These are phyloP conservation scores for Tipula vernalis DNA, from an alignment of 2,888 invertebrate species.

Conservation along the genomic window DNA sequence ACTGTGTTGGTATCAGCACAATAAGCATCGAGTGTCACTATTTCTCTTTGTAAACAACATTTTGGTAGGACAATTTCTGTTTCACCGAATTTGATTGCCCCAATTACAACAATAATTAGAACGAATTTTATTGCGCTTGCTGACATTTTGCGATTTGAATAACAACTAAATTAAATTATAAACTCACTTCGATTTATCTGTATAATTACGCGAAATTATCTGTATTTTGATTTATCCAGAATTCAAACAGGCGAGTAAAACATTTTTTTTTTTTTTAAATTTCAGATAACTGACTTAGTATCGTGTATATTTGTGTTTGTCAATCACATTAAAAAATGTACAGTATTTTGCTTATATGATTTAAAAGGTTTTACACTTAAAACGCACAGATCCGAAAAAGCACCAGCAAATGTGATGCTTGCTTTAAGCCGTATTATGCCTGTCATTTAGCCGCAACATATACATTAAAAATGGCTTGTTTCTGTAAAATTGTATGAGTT, in stretches of 20 bases:
- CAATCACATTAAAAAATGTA: too few relatives aligned
- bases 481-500: too few relatives aligned
- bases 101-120: not conserved
- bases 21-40: not conserved
- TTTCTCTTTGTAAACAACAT: not conserved
- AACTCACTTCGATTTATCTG: not conserved
- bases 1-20: not conserved
- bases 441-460: too few relatives aligned
- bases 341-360: too few relatives aligned
- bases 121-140: not conserved
- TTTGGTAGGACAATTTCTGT: not conserved
- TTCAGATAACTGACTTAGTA: too few relatives aligned
- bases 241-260: not conserved
- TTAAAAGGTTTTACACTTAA: too few relatives aligned
- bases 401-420: too few relatives aligned
- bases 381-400: too few relatives aligned
- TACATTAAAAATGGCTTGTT: too few relatives aligned
- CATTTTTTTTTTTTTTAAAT: not conserved
- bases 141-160: not conserved
- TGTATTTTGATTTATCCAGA: not conserved
- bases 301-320: too few relatives aligned
- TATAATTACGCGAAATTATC: not conserved
- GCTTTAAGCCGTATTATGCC: too few relatives aligned
- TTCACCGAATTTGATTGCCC: not conserved
- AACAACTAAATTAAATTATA: not conserved